Conservation (phyloP, 2,888 invertebrate species). For the Drosophila hamatofila region DNA sequence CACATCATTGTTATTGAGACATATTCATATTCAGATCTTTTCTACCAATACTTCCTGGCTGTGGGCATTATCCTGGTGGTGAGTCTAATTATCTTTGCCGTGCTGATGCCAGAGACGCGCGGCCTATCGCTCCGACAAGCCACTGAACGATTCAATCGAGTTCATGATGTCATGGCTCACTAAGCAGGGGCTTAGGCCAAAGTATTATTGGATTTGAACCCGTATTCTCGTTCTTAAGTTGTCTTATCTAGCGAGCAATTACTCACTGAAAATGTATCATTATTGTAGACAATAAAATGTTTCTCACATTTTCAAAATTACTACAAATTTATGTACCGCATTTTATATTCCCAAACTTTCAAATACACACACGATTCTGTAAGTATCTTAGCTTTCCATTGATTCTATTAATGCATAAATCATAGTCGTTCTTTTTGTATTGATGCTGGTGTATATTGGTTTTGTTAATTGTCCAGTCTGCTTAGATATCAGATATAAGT, state of each 20-base stretch:
- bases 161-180: constrained; percentile 55
- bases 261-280: not conserved
- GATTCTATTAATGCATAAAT: not conserved
- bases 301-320: not conserved
- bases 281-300: not conserved
- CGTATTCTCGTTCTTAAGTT: not conserved
- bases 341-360: not conserved
- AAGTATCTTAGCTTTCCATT: not conserved
- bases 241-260: not conserved
- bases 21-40: not conserved
- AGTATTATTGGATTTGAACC: not conserved
- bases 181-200: constrained; percentile 24
- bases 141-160: constrained; percentile 51
- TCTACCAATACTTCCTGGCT: constrained; percentile 50
- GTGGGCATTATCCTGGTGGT: constrained; percentile 62
- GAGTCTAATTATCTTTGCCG: constrained; percentile 45
- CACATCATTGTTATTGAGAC: constrained; percentile 64
- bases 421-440: not conserved
- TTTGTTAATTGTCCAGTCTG: not conserved
- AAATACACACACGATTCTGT: not conserved
- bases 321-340: no score
- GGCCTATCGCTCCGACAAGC: constrained; percentile 60
- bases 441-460: not conserved
- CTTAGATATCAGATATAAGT: not conserved
- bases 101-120: constrained; percentile 66